A percentile compares a stretch with the other conserved stretches of the same genome.
Evolutionary conservation across 2,888 invertebrate species (phyloP).

Genomic region (Tuta absoluta): DNA sequence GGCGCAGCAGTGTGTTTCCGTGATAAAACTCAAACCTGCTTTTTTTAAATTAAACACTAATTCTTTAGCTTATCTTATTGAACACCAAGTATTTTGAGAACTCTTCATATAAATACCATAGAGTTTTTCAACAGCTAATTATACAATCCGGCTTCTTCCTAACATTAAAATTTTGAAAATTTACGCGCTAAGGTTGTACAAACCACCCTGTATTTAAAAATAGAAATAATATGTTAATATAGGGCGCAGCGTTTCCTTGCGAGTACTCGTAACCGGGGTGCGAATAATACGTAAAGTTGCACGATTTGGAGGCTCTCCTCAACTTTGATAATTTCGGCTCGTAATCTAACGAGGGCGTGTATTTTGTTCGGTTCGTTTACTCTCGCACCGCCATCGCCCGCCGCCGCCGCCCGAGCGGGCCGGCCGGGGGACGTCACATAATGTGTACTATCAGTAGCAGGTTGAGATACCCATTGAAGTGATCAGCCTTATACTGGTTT

Average conservation of each 20-base stretch:
- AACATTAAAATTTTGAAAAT: neutral
- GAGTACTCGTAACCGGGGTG: slow-evolving; percentile 17
- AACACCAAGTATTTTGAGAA: too few relatives aligned
- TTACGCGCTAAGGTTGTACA: neutral
- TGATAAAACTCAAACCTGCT: too few relatives aligned
- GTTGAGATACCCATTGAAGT: too few relatives aligned
- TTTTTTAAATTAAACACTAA: too few relatives aligned
- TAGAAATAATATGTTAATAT: neutral
- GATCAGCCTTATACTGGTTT: too few relatives aligned
- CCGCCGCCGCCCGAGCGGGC: neutral
- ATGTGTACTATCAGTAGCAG: too few relatives aligned
- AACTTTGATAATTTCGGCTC: slow-evolving; percentile 31
- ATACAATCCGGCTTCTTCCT: too few relatives aligned
- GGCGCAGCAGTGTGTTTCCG: too few relatives aligned
- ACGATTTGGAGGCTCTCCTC: slow-evolving; percentile 21
- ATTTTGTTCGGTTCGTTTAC: slow-evolving; percentile 10
- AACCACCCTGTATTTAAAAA: neutral
- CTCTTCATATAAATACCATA: too few relatives aligned
- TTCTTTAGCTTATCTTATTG: too few relatives aligned
- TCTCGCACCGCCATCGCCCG: neutral
- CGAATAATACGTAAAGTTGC: slow-evolving; percentile 24
- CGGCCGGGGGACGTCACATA: too few relatives aligned
- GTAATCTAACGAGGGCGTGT: slow-evolving; percentile 25
- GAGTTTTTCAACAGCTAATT: too few relatives aligned
- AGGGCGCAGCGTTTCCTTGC: neutral